These are phyloP conservation scores for Bombus terrestris DNA, from an alignment of 1,140 invertebrate species.

Conservation along the genomic window DNA sequence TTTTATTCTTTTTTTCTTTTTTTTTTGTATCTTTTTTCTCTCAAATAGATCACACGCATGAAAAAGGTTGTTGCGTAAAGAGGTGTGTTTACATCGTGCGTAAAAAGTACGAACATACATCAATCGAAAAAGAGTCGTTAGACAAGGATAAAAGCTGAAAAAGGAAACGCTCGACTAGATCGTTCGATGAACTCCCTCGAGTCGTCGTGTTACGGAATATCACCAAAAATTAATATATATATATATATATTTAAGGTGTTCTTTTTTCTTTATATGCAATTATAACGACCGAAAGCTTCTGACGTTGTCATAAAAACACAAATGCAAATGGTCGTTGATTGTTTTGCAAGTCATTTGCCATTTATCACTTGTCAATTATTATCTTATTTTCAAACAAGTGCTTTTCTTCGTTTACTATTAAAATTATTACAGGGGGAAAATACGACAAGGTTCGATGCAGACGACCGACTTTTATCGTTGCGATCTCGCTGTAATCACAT, in stretches of 20 bases:
- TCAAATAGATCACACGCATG: slow-evolving; percentile 61
- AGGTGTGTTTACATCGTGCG: slow-evolving; percentile 66
- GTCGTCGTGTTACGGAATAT: slow-evolving; percentile 14
- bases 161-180: slow-evolving; percentile 37
- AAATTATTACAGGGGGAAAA: background rate
- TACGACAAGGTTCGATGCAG: no score
- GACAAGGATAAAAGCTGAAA: slow-evolving; percentile 56
- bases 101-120: slow-evolving; percentile 67
- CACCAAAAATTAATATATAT: background rate
- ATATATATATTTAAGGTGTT: no score
- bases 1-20: slow-evolving; percentile 40
- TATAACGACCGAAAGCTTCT: background rate
- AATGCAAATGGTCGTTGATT: background rate
- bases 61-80: slow-evolving; percentile 59
- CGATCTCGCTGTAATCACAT: background rate
- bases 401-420: background rate
- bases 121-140: slow-evolving; percentile 63
- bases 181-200: slow-evolving; percentile 15
- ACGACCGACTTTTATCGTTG: no score
- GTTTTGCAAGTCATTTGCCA: background rate
- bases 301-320: slow-evolving; percentile 4
- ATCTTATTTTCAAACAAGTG: background rate
- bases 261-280: background rate
- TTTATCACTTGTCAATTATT: slow-evolving; percentile 2
- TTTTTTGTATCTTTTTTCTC: slow-evolving; percentile 31